Evolutionary conservation across 2,113 vertebrate genomes (phyloP), one percentile per base, ranked within the genome.

Genomic region (Catagonus wagneri): DNA sequence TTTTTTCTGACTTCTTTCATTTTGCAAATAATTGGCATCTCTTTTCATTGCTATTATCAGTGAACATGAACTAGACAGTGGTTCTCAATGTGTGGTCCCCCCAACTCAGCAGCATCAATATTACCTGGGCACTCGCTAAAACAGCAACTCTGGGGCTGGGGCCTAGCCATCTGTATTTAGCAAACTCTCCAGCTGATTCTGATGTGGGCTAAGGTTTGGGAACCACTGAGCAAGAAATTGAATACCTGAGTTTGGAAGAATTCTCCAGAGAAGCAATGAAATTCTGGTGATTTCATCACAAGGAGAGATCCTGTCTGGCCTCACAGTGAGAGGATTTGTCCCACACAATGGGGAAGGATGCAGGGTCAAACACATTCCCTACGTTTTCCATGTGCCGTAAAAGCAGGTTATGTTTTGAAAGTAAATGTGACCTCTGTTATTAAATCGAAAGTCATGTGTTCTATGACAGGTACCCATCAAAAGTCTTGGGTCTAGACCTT

Each of bases 71-170:
- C 1, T 32, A 34, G 29, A 63, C 16, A 20, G 4, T 9, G 68
- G 19, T 81, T 65, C 68, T n/a, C 50, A 66, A 79, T 29, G 8
- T 6, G 20, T 10, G 19, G 3, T 1, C 50, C 0, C 80, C 27
- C 6, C 7, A 17, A 5, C 23, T 1, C n/a, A 52, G 56, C 2
- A 34, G 15, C 25, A 56, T 50, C 13, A 3, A 0, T 0, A 6
- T 13, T 15, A 11, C 61, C 34, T 50, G 39, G 56, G 39, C 2
- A 71, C 15, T 23, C 36, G 6, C 8, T 1, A 6, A 88, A 17
- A 29, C 56, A 29, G 52, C 25, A 52, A 9, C 20, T 29, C 54
- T 44, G 32, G 32, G 2, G 20, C 1, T 3, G 36, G 25, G 25
- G 29, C 29, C 14, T 4, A 11, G 34, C 23, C n/a, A 8, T 36